Evolutionary conservation across 1,140 invertebrate species (phyloP), one percentile per base, ranked within the genome.

Genomic region (Drosophila burlai): DNA sequence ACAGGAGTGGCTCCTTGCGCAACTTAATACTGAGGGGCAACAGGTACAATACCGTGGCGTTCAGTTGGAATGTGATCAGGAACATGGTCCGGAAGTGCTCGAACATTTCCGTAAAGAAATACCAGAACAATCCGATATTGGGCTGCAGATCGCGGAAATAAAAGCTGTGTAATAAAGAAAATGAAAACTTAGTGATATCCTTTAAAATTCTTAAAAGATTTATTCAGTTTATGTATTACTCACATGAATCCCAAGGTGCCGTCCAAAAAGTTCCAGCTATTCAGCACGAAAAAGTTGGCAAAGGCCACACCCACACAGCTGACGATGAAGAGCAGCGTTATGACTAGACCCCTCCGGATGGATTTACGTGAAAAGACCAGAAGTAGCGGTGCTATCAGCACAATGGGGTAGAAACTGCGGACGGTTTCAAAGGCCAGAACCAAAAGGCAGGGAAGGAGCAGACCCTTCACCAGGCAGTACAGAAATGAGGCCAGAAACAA

Each of bases 91-190:
- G 95, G 89, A 99, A 99, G 93, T 99, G 99, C 85, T 99, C 98
- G 95, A 99, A 99, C 97, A 99, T 99, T 94, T 99, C 99, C 1
- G 98, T 99, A 91, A 99, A 99, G 93, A 99, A 99, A 93, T 99
- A 99, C 99, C 99, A 99, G 93, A 99, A 99, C 0, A 99, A 94
- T 4, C 99, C 99, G 86, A 99, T 97, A 92, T 99, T 99, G 26
- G 99, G 99, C 77, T 97, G 97, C 50, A 99, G 94, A 94, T 99
- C 98, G 26, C 97, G 97, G 24, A 99, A 97, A 50, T 95, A 95
- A 60, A 97, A 94, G 92, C 96, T 97, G 93, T 80, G 80, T 77
- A 21, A 42, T 16, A 57, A 13, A 34, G 6, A 31, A 29, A 15
- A 46, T 58, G 6, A 7, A 3, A 43, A 43, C 5, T 36, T 5